phyloP scores from a whole-genome alignment of 2,113 vertebrate genomes.

The Sebastes schlegelii region DNA sequence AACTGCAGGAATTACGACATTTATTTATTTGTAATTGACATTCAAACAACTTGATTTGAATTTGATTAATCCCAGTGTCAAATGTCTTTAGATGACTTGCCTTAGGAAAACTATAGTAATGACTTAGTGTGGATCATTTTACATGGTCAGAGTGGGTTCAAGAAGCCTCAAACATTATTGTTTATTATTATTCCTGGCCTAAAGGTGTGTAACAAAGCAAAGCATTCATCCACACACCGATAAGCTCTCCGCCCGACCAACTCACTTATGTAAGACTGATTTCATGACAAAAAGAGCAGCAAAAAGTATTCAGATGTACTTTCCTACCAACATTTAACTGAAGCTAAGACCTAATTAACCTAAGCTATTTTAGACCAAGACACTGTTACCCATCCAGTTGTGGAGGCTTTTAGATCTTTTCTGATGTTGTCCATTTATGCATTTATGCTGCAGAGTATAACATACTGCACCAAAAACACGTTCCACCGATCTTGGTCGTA shows the following conservation, averaged over 20 bases:
- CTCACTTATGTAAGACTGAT: background rate
- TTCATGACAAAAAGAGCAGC: background rate
- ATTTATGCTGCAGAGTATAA: no score
- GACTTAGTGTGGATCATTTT: background rate
- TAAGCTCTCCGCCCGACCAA: background rate
- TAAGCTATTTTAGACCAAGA: background rate
- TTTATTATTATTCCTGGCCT: background rate
- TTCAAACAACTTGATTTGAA: slow-evolving; percentile 1
- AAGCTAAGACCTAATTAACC: background rate
- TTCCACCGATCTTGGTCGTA: no score
- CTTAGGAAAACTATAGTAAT: background rate
- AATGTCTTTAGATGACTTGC: background rate
- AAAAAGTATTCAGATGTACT: background rate
- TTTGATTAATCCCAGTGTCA: background rate
- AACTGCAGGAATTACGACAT: background rate
- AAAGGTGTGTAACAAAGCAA: background rate
- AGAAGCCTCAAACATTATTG: background rate
- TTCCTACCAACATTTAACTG: background rate
- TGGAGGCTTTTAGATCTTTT: background rate
- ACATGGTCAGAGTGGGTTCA: background rate
- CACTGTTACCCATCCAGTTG: background rate
- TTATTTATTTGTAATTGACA: background rate
- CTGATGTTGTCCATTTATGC: no score
- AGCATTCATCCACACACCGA: background rate
- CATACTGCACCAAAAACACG: no score